A percentile compares a stretch with the other conserved stretches of the same genome.
phyloP scores from a whole-genome alignment of 2,888 invertebrate genomes.

The Xestia sexstrigata region DNA sequence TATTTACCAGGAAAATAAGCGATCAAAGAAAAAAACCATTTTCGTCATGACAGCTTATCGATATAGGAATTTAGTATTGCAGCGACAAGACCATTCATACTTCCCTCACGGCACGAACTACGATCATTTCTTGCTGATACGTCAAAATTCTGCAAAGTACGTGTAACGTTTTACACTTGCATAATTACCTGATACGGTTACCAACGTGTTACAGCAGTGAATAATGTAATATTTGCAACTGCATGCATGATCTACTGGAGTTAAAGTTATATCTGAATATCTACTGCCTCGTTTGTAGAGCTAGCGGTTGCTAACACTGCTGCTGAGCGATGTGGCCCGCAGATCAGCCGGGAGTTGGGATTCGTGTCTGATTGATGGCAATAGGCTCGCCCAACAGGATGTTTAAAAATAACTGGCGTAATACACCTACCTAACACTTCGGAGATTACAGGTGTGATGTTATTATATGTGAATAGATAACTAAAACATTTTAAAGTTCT shows the following conservation, averaged over 20 bases:
- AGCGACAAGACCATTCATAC: slow-evolving; percentile 12
- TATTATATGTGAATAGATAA: not conserved
- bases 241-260: slow-evolving; percentile 4
- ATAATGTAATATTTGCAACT: slow-evolving; percentile 21
- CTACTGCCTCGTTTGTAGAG: not conserved
- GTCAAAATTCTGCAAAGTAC: slow-evolving; percentile 18
- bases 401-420: not conserved
- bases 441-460: not conserved
- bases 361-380: not conserved
- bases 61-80: slow-evolving; percentile 27
- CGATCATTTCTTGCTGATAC: slow-evolving; percentile 29
- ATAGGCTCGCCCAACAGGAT: not conserved
- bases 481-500: not conserved
- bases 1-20: slow-evolving; percentile 4
- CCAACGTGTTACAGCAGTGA: slow-evolving; percentile 16
- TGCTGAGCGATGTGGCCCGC: not conserved
- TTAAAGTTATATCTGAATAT: not conserved
- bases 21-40: slow-evolving; percentile 4
- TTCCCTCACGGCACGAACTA: not conserved
- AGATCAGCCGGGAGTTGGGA: not conserved
- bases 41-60: slow-evolving; percentile 21
- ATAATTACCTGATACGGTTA: slow-evolving; percentile 32
- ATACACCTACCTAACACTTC: not conserved
- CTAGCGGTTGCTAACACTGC: not conserved
- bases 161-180: slow-evolving; percentile 22